Base-by-base conservation (phyloP, 2,113 vertebrate species). In the Scomber colias region DNA sequence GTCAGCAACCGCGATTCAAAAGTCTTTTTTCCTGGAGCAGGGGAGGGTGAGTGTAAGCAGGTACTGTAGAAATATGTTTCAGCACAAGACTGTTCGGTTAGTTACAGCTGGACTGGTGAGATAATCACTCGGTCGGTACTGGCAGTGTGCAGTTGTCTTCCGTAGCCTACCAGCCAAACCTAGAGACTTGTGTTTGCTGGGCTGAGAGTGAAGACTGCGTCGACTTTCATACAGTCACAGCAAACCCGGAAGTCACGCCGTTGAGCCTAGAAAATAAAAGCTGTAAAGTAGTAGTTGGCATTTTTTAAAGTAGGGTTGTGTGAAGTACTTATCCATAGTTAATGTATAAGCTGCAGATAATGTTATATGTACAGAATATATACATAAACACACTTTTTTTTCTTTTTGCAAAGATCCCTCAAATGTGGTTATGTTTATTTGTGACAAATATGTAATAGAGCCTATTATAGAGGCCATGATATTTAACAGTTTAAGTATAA, bases 121-220 rank as follows among this genome's bases (percentile, higher is more conserved):
- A 44, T 45, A 44, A n/a, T 1, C 70, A 70, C 63, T 77, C 75
- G 55, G 24, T 77, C 75, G 55, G 24, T 54, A 0, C 8, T 46
- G 66, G 24, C n/a, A 0, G 15, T 19, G 71, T 13, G 82, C 81
- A 45, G 86, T 53, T 83, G 71, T 83, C 87, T 89, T 87, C 89
- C 85, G 90, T 50, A 75, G 75, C 78, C 74, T 48, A 67, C 31
- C 77, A 85, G 83, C 19, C 61, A 30, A 65, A 82, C 50, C 68
- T 30, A 79, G 31, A 77, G 76, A 90, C 85, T 90, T 85, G 2
- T 82, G 85, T 77, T 87, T 55, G 67, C 71, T 69, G 61, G 44
- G 82, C 77, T 76, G 60, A 50, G 77, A 85, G 88, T 75, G 16
- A 40, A 31, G 48, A 63, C 69, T 45, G 64, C 62, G 55, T 64